A percentile compares a stretch with the other conserved stretches of the same genome.
These are phyloP conservation scores for Micromys minutus DNA, from an alignment of 2,113 vertebrate genomes.

Conservation along the genomic window DNA sequence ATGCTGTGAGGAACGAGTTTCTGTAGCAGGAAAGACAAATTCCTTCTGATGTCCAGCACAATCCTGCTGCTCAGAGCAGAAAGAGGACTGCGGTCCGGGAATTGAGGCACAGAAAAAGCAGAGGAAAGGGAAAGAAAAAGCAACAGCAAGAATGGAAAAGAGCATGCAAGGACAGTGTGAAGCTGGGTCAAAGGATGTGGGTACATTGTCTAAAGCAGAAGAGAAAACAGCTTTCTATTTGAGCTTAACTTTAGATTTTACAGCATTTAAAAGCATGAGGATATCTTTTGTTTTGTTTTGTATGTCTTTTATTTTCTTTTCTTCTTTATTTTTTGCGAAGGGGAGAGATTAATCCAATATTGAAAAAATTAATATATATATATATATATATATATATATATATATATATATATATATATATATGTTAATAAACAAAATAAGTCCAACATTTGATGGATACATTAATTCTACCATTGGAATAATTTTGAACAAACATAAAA, in stretches of 20 bases:
- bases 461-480: background rate
- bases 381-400: too few relatives aligned
- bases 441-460: background rate
- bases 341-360: background rate
- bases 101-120: background rate
- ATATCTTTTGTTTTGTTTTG: background rate
- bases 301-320: background rate
- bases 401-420: too few relatives aligned
- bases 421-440: background rate
- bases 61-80: background rate
- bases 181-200: background rate
- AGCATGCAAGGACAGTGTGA: background rate
- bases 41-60: background rate
- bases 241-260: background rate
- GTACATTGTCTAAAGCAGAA: background rate
- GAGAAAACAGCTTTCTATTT: background rate
- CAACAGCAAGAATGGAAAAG: background rate
- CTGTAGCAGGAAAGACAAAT: background rate
- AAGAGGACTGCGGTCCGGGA: background rate
- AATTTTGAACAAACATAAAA: constrained; percentile 2
- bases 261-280: background rate
- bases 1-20: background rate
- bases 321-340: background rate
- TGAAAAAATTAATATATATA: background rate
- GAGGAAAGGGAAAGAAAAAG: background rate